A percentile compares a stretch with the other conserved stretches of the same genome.
Evolutionary conservation across 2,113 vertebrate genomes (phyloP).

Genomic region (Myotis lucifugus): DNA sequence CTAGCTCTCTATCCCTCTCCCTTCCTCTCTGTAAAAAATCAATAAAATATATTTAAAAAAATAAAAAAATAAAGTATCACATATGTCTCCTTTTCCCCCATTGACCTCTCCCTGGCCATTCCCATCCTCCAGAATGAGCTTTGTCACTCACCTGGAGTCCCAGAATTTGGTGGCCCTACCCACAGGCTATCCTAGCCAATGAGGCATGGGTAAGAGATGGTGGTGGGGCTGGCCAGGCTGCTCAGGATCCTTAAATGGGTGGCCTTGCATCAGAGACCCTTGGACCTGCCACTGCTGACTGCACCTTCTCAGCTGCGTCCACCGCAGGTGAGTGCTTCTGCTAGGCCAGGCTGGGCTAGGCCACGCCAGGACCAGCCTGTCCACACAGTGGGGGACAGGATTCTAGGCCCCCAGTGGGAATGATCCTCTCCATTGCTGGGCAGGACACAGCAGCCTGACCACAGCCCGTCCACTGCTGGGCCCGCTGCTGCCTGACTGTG

Average conservation of each 20-base stretch:
- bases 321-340: neutral
- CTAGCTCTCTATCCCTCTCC: too few relatives aligned
- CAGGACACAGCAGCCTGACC: neutral
- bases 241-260: neutral
- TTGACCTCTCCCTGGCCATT: too few relatives aligned
- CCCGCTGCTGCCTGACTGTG: too few relatives aligned
- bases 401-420: neutral
- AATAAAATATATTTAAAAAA: too few relatives aligned
- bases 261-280: too few relatives aligned
- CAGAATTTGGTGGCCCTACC: neutral
- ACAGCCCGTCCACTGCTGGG: accelerated
- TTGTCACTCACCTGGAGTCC: neutral
- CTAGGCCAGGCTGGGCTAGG: too few relatives aligned
- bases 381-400: neutral
- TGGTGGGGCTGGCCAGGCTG: neutral
- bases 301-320: too few relatives aligned
- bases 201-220: accelerated
- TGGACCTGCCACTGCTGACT: too few relatives aligned
- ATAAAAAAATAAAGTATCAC: too few relatives aligned
- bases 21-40: too few relatives aligned
- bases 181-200: neutral
- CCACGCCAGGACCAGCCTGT: too few relatives aligned
- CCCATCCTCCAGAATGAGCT: neutral
- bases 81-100: too few relatives aligned
- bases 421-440: accelerated